These are phyloP conservation scores for Eupithecia pulchellata DNA, from an alignment of 2,888 invertebrate genomes.

Conservation along the genomic window DNA sequence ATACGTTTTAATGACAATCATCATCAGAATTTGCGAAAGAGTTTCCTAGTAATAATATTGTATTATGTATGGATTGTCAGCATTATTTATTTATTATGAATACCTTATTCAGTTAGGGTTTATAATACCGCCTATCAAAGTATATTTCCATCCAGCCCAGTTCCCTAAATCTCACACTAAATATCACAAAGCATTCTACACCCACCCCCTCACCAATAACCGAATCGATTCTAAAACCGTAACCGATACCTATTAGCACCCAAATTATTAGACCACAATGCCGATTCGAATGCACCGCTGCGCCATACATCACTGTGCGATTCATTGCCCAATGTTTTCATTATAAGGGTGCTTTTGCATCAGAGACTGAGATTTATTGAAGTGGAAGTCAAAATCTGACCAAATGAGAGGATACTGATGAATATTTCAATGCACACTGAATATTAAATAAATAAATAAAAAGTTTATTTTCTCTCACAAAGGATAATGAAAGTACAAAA, in stretches of 20 bases:
- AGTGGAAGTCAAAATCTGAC: not conserved
- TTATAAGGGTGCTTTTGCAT: slow-evolving; percentile 3
- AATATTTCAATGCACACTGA: not conserved
- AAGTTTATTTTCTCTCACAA: too few species aligned
- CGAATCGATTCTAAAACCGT: slow-evolving; percentile 15
- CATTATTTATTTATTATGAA: too few species aligned
- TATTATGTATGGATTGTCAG: too few species aligned
- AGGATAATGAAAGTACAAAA: too few species aligned
- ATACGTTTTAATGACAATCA: too few species aligned
- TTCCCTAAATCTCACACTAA: too few species aligned
- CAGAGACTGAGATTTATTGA: not conserved
- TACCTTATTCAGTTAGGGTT: too few species aligned
- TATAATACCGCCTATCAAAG: too few species aligned
- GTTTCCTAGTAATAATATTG: too few species aligned
- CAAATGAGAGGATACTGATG: not conserved
- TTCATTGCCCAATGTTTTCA: slow-evolving; percentile 18
- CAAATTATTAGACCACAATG: slow-evolving; percentile 36
- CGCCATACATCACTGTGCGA: slow-evolving; percentile 25
- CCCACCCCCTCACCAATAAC: slow-evolving; percentile 13
- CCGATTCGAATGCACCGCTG: slow-evolving; percentile 28
- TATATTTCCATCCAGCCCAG: too few species aligned
- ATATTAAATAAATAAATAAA: too few species aligned
- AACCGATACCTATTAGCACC: slow-evolving; percentile 24
- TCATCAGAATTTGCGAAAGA: too few species aligned
- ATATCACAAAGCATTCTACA: not conserved